These are phyloP conservation scores for Drosophila stalkeri DNA, from an alignment of 2,888 invertebrate genomes.

Conservation along the genomic window DNA sequence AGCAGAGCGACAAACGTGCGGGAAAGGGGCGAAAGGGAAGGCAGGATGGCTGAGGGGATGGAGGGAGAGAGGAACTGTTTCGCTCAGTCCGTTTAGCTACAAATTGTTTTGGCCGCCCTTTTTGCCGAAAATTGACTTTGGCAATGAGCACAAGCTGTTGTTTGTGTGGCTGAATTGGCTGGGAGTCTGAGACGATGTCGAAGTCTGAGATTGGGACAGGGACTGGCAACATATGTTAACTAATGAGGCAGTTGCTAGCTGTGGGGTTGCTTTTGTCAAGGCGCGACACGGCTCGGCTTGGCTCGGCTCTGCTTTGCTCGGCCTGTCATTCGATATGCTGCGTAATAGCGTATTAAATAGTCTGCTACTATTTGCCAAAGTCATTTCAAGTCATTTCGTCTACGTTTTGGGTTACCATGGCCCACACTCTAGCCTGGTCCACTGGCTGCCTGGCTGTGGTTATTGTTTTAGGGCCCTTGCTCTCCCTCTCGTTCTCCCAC, in stretches of 20 bases:
- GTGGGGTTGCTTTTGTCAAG: conserved; percentile 33
- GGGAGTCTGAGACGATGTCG: conserved; percentile 1
- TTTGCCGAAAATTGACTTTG: conserved; percentile 80
- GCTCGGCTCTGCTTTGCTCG: conserved; percentile 8
- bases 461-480: conserved; percentile 57
- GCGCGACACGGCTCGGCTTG: conserved; percentile 22
- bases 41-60: conserved; percentile 2
- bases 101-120: conserved; percentile 66
- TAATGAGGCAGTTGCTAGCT: conserved; percentile 77
- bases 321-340: conserved; percentile 81
- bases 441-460: conserved; percentile 36
- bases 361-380: conserved; percentile 76
- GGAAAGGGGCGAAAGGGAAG: conserved; percentile 18
- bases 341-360: conserved; percentile 83
- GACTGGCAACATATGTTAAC: conserved; percentile 83
- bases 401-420: conserved; percentile 68
- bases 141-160: conserved; percentile 76
- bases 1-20: conserved; percentile 9
- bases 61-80: conserved; percentile 15
- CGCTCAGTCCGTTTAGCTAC: conserved; percentile 53
- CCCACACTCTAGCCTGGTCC: conserved; percentile 38
- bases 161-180: conserved; percentile 33
- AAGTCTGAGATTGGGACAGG: background rate
- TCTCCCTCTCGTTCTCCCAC: background rate
- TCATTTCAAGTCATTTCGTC: conserved; percentile 62